Evolutionary conservation across 1,140 invertebrate genomes (phyloP), one percentile per base, ranked within the genome.

Genomic region (Danaus melanippus): DNA sequence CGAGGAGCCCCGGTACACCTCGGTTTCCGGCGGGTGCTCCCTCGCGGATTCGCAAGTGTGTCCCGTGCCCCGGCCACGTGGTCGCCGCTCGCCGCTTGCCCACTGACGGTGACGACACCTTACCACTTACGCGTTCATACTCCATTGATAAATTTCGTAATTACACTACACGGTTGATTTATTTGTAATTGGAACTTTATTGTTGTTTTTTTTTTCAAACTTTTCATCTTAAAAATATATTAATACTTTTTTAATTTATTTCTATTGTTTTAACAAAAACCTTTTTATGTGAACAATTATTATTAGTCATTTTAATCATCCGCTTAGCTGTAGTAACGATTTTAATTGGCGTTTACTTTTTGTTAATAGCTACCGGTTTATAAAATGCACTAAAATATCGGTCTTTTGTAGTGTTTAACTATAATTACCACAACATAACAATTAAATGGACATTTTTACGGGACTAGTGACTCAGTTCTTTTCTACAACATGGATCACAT

Each of bases 1-100:
- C 79, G 74, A 81, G 78, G 79, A 86, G 78, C 83, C 69, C 79
- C 75, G 78, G 76, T 75, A 79, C 80, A 81, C 79, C 78, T 81
- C 78, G 77, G 81, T 86, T 84, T 82, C 79, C 83, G 79, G 79
- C 74, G 76, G 72, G 76, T 66, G 77, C 76, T 83, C 79, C 79
- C 79, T 82, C 73, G 80, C 76, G 76, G 71, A 66, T 81, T 73
- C 70, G 73, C 72, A 76, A 81, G 69, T 69, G 62, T 66, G 68
- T 72, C 70, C 75, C 76, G 74, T 72, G 73, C 73, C 73, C 72
- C 75, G 73, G 68, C 77, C 83, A 86, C 83, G 83, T 86, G 83
- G 74, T 44, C 51, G 50, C 39, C 56, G 46, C 12, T 40, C 17
- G 32, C 64, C 32, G 60, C 67, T 67, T 62, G 67, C 66, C 67